Percentiles rank a stretch among this genome's conserved stretches.
phyloP scores from a whole-genome alignment of 2,888 invertebrate genomes.

The Abrostola tripartita region DNA sequence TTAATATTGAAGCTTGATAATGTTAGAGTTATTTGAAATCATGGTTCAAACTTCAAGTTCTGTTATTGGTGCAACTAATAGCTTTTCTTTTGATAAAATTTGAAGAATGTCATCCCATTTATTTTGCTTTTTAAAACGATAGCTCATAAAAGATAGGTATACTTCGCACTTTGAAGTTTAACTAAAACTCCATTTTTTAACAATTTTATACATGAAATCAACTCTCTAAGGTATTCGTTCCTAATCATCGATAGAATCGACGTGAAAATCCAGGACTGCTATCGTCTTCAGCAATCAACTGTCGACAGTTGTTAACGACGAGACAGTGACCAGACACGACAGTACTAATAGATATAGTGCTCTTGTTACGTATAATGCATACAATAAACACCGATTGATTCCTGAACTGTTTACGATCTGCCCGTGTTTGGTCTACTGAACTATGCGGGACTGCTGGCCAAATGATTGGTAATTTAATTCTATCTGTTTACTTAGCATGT shows the following conservation, averaged over 20 bases:
- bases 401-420: conserved; percentile 50
- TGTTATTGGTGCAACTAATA: too few species aligned
- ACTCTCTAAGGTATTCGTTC: too few species aligned
- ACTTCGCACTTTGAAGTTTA: too few species aligned
- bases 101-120: too few species aligned
- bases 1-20: conserved; percentile 8
- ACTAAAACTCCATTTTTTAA: too few species aligned
- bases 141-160: too few species aligned
- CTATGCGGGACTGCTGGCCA: conserved; percentile 44
- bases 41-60: too few species aligned
- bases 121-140: too few species aligned
- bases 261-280: conserved; percentile 15
- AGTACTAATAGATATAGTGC: conserved; percentile 51
- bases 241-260: background rate
- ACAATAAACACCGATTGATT: conserved; percentile 58
- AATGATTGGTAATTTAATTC: conserved; percentile 61
- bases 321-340: conserved; percentile 32
- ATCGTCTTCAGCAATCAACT: conserved; percentile 33
- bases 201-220: too few species aligned
- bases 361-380: conserved; percentile 58
- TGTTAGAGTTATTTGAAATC: conserved; percentile 5
- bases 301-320: conserved; percentile 39
- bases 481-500: conserved; percentile 43
- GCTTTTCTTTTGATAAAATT: too few species aligned
- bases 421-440: conserved; percentile 50